These are phyloP conservation scores for Stictonetta naevosa DNA, from an alignment of 2,113 vertebrate genomes.

Conservation along the genomic window DNA sequence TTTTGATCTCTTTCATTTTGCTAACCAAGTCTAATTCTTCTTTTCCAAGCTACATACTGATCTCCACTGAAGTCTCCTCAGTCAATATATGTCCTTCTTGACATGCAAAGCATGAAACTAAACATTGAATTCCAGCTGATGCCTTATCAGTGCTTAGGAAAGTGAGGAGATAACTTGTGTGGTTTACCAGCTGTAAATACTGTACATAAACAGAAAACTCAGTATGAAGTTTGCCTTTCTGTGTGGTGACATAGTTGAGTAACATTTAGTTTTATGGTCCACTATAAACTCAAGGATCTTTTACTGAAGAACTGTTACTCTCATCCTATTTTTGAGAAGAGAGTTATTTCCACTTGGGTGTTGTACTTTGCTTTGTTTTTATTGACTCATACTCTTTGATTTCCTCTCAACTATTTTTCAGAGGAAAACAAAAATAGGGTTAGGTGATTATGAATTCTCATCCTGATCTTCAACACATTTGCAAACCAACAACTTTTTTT, in stretches of 20 bases:
- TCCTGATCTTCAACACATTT: background rate
- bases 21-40: background rate
- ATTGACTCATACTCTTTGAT: background rate
- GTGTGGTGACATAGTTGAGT: background rate
- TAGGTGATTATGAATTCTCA: background rate
- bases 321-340: background rate
- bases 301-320: background rate
- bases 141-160: background rate
- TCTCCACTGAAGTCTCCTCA: background rate
- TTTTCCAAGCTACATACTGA: background rate
- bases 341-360: background rate
- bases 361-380: background rate
- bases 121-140: background rate
- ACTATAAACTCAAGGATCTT: background rate
- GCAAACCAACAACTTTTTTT: background rate
- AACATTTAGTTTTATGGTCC: background rate
- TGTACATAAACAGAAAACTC: background rate
- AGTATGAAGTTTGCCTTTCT: background rate
- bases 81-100: background rate
- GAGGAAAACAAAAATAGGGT: rapidly evolving
- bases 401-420: background rate
- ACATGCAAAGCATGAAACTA: background rate
- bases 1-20: background rate
- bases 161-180: background rate
- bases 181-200: background rate